Conservation (phyloP, 2,888 invertebrate species). For the Dolomedes plantarius region DNA sequence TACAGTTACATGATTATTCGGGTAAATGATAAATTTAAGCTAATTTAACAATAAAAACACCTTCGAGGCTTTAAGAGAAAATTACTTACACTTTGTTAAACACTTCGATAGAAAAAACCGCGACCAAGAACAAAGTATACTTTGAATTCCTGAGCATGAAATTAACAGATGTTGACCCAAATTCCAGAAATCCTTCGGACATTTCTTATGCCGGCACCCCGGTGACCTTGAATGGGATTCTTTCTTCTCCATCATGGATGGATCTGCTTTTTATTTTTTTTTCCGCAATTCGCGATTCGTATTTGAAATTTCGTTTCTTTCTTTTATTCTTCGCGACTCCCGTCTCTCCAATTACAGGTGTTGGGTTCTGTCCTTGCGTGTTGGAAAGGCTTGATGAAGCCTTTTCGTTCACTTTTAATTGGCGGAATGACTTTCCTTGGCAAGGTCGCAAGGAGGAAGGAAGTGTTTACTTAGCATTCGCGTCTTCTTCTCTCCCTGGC, state of each 20-base stretch:
- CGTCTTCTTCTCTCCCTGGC: not conserved
- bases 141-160: not conserved
- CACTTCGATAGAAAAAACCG: too few species aligned
- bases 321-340: not conserved
- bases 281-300: not conserved
- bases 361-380: not conserved
- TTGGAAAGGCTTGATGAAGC: not conserved
- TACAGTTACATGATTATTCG: too few species aligned
- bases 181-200: not conserved
- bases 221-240: not conserved
- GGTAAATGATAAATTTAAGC: too few species aligned
- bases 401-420: not conserved
- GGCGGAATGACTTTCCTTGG: conserved; percentile 3
- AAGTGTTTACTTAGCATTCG: not conserved
- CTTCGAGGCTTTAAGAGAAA: too few species aligned
- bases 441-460: not conserved
- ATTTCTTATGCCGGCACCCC: not conserved
- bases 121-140: not conserved
- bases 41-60: too few species aligned
- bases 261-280: not conserved
- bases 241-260: not conserved
- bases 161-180: conserved; percentile 1
- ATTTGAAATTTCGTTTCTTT: not conserved
- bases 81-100: too few species aligned
- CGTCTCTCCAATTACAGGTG: not conserved